Percentiles rank a stretch among this genome's conserved stretches.
Evolutionary conservation across 1,140 invertebrate species (phyloP).

Genomic region (Phymorhynchus buccinoides): DNA sequence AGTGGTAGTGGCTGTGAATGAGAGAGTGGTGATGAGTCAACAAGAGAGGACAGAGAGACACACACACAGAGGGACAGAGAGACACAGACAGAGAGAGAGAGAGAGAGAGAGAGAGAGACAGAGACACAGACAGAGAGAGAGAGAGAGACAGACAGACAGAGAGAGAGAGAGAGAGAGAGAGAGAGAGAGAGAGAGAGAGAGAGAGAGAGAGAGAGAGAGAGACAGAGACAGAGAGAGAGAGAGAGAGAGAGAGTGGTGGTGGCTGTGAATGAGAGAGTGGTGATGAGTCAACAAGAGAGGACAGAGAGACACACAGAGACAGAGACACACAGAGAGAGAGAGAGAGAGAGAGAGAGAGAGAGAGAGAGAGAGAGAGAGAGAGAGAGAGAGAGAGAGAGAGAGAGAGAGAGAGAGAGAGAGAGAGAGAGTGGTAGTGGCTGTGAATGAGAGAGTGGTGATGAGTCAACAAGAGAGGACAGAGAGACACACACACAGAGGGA

Average conservation of each 20-base stretch:
- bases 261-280: too few relatives aligned
- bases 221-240: not conserved
- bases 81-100: not conserved
- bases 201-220: too few relatives aligned
- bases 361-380: not conserved
- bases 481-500: not conserved
- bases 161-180: not conserved
- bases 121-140: not conserved
- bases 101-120: not conserved
- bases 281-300: too few relatives aligned
- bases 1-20: not conserved
- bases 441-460: too few relatives aligned
- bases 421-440: not conserved
- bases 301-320: too few relatives aligned
- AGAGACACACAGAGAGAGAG: too few relatives aligned
- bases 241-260: conserved; percentile 22
- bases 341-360: too few relatives aligned
- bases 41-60: not conserved
- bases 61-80: too few relatives aligned
- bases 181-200: not conserved
- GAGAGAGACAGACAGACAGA: not conserved
- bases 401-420: not conserved
- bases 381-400: not conserved
- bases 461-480: too few relatives aligned
- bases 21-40: too few relatives aligned